Conservation (phyloP, 2,888 invertebrate genomes). For the Phaonia tiefii region DNA sequence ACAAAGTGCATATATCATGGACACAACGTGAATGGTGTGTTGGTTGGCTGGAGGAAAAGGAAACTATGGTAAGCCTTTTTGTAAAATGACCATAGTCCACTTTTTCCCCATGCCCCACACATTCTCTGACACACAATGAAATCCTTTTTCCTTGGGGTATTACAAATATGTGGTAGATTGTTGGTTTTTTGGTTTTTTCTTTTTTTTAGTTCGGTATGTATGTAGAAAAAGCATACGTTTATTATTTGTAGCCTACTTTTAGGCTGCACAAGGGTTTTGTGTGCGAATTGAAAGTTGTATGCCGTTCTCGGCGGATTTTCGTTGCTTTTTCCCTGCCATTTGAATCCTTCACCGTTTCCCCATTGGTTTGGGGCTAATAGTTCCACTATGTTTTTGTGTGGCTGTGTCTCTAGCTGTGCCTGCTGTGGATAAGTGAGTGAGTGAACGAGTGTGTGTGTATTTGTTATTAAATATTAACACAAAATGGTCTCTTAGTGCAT, state of each 20-base stretch:
- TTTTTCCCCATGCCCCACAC: constrained; percentile 17
- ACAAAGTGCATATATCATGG: constrained; percentile 24
- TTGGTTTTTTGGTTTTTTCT: neutral
- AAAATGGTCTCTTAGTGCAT: constrained; percentile 75
- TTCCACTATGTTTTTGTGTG: neutral
- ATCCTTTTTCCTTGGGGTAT: constrained; percentile 23
- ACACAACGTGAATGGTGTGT: neutral
- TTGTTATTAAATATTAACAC: constrained; percentile 76
- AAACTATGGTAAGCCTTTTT: neutral
- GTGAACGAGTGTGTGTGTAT: constrained; percentile 69
- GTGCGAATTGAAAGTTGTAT: neutral
- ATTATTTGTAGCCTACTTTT: constrained; percentile 64
- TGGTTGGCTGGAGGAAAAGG: neutral
- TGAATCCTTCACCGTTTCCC: constrained; percentile 5
- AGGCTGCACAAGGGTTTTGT: constrained; percentile 36
- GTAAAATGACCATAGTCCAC: constrained; percentile 61
- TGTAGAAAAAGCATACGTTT: constrained; percentile 54
- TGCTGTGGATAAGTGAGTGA: neutral
- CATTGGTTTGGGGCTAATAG: neutral
- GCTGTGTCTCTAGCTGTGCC: neutral
- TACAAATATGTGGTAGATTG: constrained; percentile 24
- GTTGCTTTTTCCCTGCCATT: neutral
- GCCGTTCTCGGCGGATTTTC: constrained; percentile 2
- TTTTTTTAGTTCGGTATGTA: constrained; percentile 8
- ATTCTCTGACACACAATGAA: constrained; percentile 2